Evolutionary conservation across 2,797 vertebrate species (phyloP), one percentile per base, ranked within the genome.

Genomic region (Esox masquinongy): DNA sequence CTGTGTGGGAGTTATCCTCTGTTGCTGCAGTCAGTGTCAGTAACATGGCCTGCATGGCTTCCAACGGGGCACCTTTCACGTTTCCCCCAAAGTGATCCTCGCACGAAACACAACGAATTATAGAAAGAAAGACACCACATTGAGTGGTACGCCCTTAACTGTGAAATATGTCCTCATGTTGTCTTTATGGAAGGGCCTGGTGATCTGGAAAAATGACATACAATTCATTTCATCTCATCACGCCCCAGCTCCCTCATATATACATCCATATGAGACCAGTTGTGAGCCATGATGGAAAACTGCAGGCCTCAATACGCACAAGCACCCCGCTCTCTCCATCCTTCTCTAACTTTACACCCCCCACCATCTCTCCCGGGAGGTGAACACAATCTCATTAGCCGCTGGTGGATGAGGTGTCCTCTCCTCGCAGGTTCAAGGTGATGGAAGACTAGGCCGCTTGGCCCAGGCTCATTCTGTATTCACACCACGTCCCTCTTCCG

Each of bases 391-490:
- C 97, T 99, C 97, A 99, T 98, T 99, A 99, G 96, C 92, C 90
- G 92, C 93, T 94, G 94, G 96, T 94, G 95, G 96, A 96, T 96
- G 95, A 92, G 90, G 94, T 90, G 96, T 97, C 97, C 97, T 98
- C 94, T 94, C 95, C 94, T 95, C 94, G 88, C 91, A 92, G 96
- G 97, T 98, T 99, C 97, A 99, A 99, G 97, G 97, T 99, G 97
- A 99, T 96, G 96, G 96, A 96, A 97, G 96, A 97, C 98, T 97
- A 98, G 96, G 95, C 95, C 92, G 93, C 95, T 97, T 96, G 96
- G 96, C 96, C 95, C 94, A 84, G 24, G 79, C 95, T 98, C 96
- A 98, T 98, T 98, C 88, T 14, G 94, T 93, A 99, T 98, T 96
- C 97, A 93, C 93, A 91, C 79, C 77, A 93, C 93, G 94, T 94